These are phyloP conservation scores for Callospermophilus lateralis DNA, from an alignment of 2,113 vertebrate genomes.

Conservation along the genomic window DNA sequence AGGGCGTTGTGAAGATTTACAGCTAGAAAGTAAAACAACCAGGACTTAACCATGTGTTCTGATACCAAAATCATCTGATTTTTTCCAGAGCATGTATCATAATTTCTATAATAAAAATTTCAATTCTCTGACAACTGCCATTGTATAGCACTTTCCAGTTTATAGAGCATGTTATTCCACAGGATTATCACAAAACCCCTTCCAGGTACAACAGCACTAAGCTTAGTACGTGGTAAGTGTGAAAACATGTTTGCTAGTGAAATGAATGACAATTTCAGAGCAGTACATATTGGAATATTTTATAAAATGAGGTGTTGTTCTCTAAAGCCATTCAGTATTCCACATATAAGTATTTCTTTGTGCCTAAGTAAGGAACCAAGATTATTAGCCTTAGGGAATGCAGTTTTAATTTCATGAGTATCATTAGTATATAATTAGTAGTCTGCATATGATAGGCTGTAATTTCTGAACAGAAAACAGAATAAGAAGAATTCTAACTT, in stretches of 20 bases:
- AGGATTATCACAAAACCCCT: neutral
- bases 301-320: too few species aligned
- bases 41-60: neutral
- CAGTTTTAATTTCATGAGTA: too few species aligned
- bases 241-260: slow-evolving; percentile 1
- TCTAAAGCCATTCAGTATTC: too few species aligned
- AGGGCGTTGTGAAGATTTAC: neutral
- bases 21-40: neutral
- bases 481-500: too few species aligned
- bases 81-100: neutral
- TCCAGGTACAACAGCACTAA: neutral
- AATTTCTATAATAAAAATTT: slow-evolving; percentile 4
- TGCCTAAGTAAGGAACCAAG: too few species aligned
- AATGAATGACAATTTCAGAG: slow-evolving; percentile 37
- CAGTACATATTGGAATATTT: too few species aligned
- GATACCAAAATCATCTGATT: neutral
- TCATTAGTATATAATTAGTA: too few species aligned
- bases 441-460: too few species aligned
- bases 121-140: neutral
- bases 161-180: neutral
- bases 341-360: too few species aligned
- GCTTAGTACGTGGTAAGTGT: neutral
- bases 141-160: rapidly evolving
- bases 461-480: too few species aligned
- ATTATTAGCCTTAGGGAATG: too few species aligned